Conservation (phyloP, 1,140 invertebrate species). For the Drosophila bifasciata region DNA sequence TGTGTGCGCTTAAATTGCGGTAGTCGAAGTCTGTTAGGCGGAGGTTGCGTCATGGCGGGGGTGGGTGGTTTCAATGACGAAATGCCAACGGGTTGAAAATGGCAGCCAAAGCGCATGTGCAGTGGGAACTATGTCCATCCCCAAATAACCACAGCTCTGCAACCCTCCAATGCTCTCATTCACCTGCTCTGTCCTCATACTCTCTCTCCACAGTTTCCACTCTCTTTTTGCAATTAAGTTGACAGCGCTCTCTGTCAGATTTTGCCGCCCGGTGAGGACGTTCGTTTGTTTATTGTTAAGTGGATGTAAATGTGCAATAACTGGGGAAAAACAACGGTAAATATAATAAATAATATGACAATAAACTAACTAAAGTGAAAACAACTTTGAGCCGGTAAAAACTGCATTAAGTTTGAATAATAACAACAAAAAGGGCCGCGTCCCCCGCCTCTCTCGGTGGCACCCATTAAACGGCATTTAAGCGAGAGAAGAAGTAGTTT, state of each 20-base stretch:
- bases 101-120: slow-evolving; percentile 57
- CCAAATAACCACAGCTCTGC: slow-evolving; percentile 18
- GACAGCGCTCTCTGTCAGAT: slow-evolving; percentile 48
- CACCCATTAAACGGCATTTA: not conserved
- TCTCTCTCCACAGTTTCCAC: slow-evolving; percentile 4
- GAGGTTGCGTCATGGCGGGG: slow-evolving; percentile 27
- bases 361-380: slow-evolving; percentile 2
- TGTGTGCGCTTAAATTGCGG: slow-evolving; percentile 50
- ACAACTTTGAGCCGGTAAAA: not conserved
- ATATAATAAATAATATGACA: not conserved
- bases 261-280: slow-evolving; percentile 70
- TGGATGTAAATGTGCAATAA: slow-evolving; percentile 25
- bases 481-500: not conserved
- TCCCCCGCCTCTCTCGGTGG: no score
- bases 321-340: slow-evolving; percentile 33
- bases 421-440: not conserved
- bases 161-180: slow-evolving; percentile 33
- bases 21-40: slow-evolving; percentile 29
- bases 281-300: slow-evolving; percentile 62
- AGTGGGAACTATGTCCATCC: slow-evolving; percentile 5
- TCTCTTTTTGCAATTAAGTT: not conserved
- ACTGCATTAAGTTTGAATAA: not conserved
- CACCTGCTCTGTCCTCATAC: slow-evolving; percentile 17
- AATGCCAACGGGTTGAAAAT: slow-evolving; percentile 75
- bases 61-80: slow-evolving; percentile 4